Percentiles rank a stretch among this genome's conserved stretches.
Evolutionary conservation across 1,140 invertebrate genomes (phyloP).

Genomic region (Formica exsecta): DNA sequence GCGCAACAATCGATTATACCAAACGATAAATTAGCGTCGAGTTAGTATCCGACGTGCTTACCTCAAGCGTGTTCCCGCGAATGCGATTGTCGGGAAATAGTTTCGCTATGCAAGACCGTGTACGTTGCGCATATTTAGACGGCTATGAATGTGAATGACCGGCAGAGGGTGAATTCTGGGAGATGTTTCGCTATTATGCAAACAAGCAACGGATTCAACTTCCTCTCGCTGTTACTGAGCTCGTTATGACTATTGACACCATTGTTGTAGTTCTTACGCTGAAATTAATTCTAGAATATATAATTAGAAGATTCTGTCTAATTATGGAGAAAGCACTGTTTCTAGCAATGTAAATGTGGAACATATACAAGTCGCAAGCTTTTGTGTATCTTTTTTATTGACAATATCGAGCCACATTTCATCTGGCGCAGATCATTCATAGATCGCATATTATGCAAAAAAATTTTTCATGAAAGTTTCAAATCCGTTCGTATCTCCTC

Average conservation of each 20-base stretch:
- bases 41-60: conserved; percentile 72
- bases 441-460: conserved; percentile 48
- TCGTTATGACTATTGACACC: background rate
- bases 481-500: conserved; percentile 53
- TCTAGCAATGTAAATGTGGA: too few species aligned
- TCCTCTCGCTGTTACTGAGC: background rate
- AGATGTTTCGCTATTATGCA: conserved; percentile 37
- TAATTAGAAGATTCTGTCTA: conserved; percentile 23
- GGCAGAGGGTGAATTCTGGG: conserved; percentile 39
- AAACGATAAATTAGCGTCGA: conserved; percentile 80
- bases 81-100: conserved; percentile 27
- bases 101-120: background rate
- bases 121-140: conserved; percentile 52
- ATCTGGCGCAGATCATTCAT: background rate
- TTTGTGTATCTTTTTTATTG: conserved; percentile 1
- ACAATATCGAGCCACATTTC: background rate
- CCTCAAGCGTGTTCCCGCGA: conserved; percentile 2
- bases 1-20: conserved; percentile 71
- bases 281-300: conserved; percentile 4
- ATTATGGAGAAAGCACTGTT: background rate
- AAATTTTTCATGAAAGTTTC: conserved; percentile 60
- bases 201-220: conserved; percentile 24
- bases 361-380: background rate
- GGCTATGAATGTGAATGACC: conserved; percentile 38
- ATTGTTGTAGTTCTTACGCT: background rate